A percentile compares a stretch with the other conserved stretches of the same genome.
Evolutionary conservation across 2,113 vertebrate species (phyloP).

Genomic region (Spheniscus mendiculus): DNA sequence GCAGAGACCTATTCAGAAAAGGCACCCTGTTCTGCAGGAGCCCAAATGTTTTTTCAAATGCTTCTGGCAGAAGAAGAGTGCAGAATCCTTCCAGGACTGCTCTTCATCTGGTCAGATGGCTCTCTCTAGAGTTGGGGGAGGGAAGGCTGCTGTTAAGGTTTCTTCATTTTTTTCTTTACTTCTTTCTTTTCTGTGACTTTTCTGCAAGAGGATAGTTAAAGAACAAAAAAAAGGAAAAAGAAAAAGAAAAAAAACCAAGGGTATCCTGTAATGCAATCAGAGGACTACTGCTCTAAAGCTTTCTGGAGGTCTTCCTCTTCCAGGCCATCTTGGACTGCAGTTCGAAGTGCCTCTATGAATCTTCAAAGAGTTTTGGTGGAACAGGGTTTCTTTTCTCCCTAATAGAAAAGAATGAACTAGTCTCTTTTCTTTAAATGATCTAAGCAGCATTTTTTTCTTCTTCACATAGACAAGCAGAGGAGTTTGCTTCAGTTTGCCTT

Average conservation of each 20-base stretch:
- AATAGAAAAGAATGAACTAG: not conserved
- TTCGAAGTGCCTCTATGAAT: not conserved
- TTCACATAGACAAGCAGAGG: not conserved
- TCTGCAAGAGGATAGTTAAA: not conserved
- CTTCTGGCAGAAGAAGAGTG: constrained; percentile 7
- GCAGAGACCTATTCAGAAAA: constrained; percentile 2
- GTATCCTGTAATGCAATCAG: not conserved
- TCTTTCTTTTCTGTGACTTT: not conserved
- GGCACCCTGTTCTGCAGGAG: not conserved
- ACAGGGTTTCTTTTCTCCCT: not conserved
- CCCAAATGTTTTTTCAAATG: not conserved
- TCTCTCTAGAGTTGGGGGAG: not conserved
- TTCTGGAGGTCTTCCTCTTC: constrained; percentile 7
- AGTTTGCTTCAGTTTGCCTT: not conserved
- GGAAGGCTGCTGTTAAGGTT: not conserved
- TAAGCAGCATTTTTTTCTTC: not conserved
- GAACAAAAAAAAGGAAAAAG: accelerated
- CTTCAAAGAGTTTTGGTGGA: not conserved
- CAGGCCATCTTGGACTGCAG: not conserved
- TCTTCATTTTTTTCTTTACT: not conserved
- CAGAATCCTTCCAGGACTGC: not conserved
- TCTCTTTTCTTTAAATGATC: not conserved
- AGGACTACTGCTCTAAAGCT: not conserved
- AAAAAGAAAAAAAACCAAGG: not conserved
- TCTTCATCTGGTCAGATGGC: not conserved